Conservation (phyloP, 2,888 invertebrate genomes). For the Ormyrus pomaceus region DNA sequence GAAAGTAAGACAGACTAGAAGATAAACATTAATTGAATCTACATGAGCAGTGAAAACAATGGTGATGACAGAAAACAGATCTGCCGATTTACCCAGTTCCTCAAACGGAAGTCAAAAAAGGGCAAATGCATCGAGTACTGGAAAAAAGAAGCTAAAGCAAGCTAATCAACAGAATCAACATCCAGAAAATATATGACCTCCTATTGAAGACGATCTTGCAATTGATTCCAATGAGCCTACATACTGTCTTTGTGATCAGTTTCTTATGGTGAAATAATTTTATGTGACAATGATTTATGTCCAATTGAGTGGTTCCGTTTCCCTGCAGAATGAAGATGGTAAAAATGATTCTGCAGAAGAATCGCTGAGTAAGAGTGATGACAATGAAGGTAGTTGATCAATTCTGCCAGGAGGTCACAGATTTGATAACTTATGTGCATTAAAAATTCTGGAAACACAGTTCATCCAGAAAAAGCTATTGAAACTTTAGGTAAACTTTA, state of each 20-base stretch:
- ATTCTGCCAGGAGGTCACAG: slow-evolving; percentile 69
- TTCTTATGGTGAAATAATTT: slow-evolving; percentile 96
- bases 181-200: slow-evolving; percentile 89
- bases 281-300: slow-evolving; percentile 98
- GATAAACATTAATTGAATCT: slow-evolving; percentile 81
- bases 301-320: slow-evolving; percentile 99
- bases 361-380: slow-evolving; percentile 39
- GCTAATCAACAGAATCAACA: slow-evolving; percentile 72
- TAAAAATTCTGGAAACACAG: slow-evolving; percentile 90
- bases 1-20: slow-evolving; percentile 85
- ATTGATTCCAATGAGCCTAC: slow-evolving; percentile 98
- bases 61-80: slow-evolving; percentile 73
- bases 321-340: slow-evolving; percentile 74
- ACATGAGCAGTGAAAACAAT: slow-evolving; percentile 72
- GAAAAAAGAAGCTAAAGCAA: slow-evolving; percentile 73
- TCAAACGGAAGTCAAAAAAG: slow-evolving; percentile 78
- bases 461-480: slow-evolving; percentile 87
- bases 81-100: slow-evolving; percentile 76
- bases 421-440: slow-evolving; percentile 78
- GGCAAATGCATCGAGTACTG: slow-evolving; percentile 73
- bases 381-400: slow-evolving; percentile 59
- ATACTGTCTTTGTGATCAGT: slow-evolving; percentile 95
- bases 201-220: slow-evolving; percentile 84
- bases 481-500: slow-evolving; percentile 82
- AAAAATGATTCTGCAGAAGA: slow-evolving; percentile 12